Base-by-base conservation (phyloP, 2,888 invertebrate genomes). In the Dynastes hyllus region DNA sequence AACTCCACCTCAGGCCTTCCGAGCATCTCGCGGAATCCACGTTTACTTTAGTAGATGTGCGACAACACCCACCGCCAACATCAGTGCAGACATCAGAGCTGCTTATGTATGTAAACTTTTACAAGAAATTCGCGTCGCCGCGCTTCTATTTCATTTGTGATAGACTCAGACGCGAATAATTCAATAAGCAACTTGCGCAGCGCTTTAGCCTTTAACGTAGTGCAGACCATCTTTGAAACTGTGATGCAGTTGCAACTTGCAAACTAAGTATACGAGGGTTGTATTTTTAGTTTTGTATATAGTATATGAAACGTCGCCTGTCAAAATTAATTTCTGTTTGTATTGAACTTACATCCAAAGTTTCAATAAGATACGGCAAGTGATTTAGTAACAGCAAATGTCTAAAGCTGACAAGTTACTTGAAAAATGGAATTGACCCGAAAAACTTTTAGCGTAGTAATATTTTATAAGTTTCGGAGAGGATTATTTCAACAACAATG, bases 121-220 rank as follows among this genome's bases (percentile, higher is more conserved):
- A 22, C 22, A 69, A 22, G 61, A 75, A 61, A 75, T 75, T 61
- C 63, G 9, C 63, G 55, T 27, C 73, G 73, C 27, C 45, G 61
- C 29, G 45, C 45, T 75, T 75, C 73, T 40, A 75, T 75, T 75
- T 75, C 73, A 75, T 61, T 75, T 61, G 63, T 61, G 73, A 75
- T 61, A 45, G 61, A 75, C 22, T 61, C 61, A 61, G 45, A 45
- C 27, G 61, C 40, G 61, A 75, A 61, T 75, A 75, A 75, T 61
- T 75, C 55, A 75, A 75, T 75, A 75, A 75, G 45, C 61, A 75
- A 75, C 61, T 63, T 63, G 22, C 67, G 50, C 27, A 22, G 11
- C 11, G 45, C 22, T 29, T 27, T 29, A 29, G 22, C 55, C 16
- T 55, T 16, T 8, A 55, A 16, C 71, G 32, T 45, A 37, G 32